These are phyloP conservation scores for Cololabis saira DNA, from an alignment of 2,113 vertebrate species.

Conservation along the genomic window DNA sequence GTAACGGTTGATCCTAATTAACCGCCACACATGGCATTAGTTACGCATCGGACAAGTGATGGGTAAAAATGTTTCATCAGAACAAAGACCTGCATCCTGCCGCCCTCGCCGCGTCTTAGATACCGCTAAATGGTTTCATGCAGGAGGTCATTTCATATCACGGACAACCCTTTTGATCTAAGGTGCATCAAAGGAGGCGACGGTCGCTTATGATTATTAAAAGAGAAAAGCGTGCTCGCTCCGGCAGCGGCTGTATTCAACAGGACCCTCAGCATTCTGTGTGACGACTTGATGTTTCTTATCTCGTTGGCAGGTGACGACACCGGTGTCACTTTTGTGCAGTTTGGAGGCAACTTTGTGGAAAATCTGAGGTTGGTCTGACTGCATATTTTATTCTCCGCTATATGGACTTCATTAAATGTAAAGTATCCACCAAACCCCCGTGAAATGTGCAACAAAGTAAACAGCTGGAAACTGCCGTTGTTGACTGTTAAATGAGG, in stretches of 20 bases:
- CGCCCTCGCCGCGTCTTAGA: background rate
- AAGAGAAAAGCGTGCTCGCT: background rate
- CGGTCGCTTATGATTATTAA: background rate
- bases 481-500: background rate
- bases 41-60: background rate
- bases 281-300: background rate
- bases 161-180: background rate
- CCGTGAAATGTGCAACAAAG: too few relatives aligned
- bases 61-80: background rate
- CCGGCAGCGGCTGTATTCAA: too few relatives aligned
- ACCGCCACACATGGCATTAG: slow-evolving; percentile 1
- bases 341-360: background rate
- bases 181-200: background rate
- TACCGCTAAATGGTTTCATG: background rate
- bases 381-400: too few relatives aligned
- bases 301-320: slow-evolving; percentile 1
- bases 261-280: background rate
- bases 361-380: too few relatives aligned
- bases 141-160: background rate
- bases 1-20: background rate
- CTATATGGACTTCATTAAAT: too few relatives aligned
- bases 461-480: background rate
- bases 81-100: background rate
- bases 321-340: background rate
- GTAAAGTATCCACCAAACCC: too few relatives aligned